A percentile compares a stretch with the other conserved stretches of the same genome.
These are phyloP conservation scores for Dysidea cf. avara DNA, from an alignment of 37 sponge, comb jelly and placozoan genomes.

Conservation along the genomic window DNA sequence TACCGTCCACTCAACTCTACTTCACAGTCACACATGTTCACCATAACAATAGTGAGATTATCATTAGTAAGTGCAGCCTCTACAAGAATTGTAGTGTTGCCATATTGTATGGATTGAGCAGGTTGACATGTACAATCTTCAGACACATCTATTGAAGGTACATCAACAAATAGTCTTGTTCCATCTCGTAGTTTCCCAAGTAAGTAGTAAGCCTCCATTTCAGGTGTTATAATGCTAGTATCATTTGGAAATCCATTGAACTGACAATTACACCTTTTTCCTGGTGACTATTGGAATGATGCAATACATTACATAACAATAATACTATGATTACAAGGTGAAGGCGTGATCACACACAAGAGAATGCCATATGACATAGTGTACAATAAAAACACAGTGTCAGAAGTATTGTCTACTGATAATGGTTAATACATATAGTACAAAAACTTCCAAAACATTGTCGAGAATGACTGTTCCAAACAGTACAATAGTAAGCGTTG, in stretches of 20 bases:
- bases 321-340: too few relatives aligned
- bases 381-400: too few relatives aligned
- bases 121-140: too few relatives aligned
- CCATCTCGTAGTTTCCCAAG: constrained; percentile 28
- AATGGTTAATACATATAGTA: too few relatives aligned
- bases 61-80: constrained; percentile 1
- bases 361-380: too few relatives aligned
- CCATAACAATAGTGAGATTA: constrained; percentile 2
- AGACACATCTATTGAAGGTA: too few relatives aligned
- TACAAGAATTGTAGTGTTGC: background rate
- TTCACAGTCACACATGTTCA: constrained; percentile 14
- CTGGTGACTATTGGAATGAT: background rate
- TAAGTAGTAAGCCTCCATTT: constrained; percentile 12
- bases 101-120: too few relatives aligned
- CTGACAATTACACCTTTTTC: background rate
- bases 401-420: too few relatives aligned
- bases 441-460: too few relatives aligned
- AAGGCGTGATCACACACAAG: too few relatives aligned
- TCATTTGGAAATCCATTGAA: background rate
- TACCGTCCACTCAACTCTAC: background rate
- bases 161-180: constrained; percentile 12
- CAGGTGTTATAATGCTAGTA: background rate
- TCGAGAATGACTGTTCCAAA: too few relatives aligned
- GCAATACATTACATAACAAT: background rate
- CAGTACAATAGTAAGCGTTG: too few relatives aligned